Conservation (phyloP, 1,140 invertebrate species). For the Leptonema lineaticorne region DNA sequence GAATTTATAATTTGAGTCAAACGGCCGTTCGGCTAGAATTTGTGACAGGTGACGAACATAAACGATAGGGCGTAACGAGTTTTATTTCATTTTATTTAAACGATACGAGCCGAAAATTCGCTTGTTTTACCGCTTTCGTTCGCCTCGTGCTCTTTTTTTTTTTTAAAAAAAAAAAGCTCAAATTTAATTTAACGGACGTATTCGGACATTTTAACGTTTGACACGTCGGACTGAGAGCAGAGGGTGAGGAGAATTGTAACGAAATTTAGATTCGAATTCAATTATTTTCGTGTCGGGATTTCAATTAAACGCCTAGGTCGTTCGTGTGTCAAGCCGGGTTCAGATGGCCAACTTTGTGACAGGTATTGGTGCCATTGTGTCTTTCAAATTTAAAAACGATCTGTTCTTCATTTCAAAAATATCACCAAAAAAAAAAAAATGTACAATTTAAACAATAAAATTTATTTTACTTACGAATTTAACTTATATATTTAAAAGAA, state of each 20-base stretch:
- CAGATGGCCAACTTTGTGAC: constrained; percentile 19
- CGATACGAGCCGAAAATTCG: too few relatives aligned
- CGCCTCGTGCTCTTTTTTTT: too few relatives aligned
- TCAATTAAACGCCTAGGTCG: constrained; percentile 23
- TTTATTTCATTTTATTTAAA: too few relatives aligned
- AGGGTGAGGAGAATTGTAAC: background rate
- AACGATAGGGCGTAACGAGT: too few relatives aligned
- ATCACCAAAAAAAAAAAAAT: too few relatives aligned
- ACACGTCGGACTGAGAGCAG: too few relatives aligned
- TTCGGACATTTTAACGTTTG: constrained; percentile 3
- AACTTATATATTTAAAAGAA: too few relatives aligned
- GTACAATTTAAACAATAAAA: too few relatives aligned
- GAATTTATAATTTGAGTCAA: constrained; percentile 8
- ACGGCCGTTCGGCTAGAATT: background rate
- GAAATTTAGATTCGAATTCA: constrained; percentile 21
- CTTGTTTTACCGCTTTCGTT: too few relatives aligned
- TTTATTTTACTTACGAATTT: too few relatives aligned
- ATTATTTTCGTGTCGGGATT: constrained; percentile 20
- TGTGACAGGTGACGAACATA: constrained; percentile 3
- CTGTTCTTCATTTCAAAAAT: constrained; percentile 17
- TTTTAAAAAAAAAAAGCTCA: background rate
- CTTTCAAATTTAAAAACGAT: constrained; percentile 16
- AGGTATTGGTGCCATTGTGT: constrained; percentile 14
- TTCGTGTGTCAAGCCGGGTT: background rate
- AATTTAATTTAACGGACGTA: too few relatives aligned